Percentiles rank a stretch among this genome's conserved stretches.
These are phyloP conservation scores for Stigmatopora nigra DNA, from an alignment of 2,113 vertebrate genomes.

Conservation along the genomic window DNA sequence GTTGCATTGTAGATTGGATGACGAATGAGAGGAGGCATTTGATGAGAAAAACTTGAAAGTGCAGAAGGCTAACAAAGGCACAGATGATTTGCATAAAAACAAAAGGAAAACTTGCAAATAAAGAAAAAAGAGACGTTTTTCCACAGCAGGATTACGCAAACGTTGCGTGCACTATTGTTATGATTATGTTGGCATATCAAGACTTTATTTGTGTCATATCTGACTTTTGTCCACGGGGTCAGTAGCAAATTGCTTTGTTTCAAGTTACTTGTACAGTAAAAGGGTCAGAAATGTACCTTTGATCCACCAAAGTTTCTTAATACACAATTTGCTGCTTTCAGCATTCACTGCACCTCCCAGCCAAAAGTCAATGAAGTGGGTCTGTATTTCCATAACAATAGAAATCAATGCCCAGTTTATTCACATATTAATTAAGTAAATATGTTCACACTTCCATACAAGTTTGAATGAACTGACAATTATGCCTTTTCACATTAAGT, in stretches of 20 bases:
- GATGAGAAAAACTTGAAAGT: conserved; percentile 29
- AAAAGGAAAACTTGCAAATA: background rate
- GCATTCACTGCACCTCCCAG: conserved; percentile 43
- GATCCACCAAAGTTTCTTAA: conserved; percentile 60
- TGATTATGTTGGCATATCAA: background rate
- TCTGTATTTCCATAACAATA: conserved; percentile 59
- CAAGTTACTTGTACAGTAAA: conserved; percentile 60
- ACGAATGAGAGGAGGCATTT: conserved; percentile 10
- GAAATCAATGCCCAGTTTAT: conserved; percentile 72
- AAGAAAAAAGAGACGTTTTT: background rate
- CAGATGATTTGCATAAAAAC: background rate
- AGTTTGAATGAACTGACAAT: conserved; percentile 69
- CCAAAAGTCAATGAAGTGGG: conserved; percentile 63
- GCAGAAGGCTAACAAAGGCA: conserved; percentile 9
- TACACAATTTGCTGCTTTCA: conserved; percentile 63
- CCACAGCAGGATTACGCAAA: background rate
- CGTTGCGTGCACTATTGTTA: background rate
- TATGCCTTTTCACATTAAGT: conserved; percentile 59
- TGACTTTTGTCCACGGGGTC: background rate
- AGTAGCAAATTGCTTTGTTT: no score
- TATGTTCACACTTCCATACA: conserved; percentile 54
- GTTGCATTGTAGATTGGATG: conserved; percentile 27
- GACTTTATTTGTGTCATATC: background rate
- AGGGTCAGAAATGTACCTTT: conserved; percentile 62
- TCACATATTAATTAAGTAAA: conserved; percentile 73